Percentiles rank a stretch among this genome's conserved stretches.
Conservation (phyloP, 2,113 vertebrate genomes). For the Penelope pileata region DNA sequence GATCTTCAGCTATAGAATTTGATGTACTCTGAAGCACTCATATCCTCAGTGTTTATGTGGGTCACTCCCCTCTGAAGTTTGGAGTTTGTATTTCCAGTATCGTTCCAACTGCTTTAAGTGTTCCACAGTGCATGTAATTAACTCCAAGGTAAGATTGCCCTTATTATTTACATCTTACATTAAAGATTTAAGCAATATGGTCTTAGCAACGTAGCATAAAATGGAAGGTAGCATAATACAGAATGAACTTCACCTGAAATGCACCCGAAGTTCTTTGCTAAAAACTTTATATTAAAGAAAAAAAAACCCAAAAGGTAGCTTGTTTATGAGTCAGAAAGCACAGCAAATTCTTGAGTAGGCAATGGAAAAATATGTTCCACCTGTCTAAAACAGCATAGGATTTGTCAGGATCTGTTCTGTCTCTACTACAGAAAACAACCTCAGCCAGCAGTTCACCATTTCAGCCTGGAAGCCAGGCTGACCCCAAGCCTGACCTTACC, state of each 20-base stretch:
- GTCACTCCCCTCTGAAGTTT: neutral
- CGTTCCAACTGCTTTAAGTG: neutral
- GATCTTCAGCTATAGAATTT: neutral
- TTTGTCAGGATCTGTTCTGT: conserved; percentile 61
- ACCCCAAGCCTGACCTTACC: conserved; percentile 65
- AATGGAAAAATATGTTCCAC: conserved; percentile 25
- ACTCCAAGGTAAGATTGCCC: neutral
- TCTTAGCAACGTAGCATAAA: neutral
- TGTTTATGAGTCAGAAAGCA: conserved; percentile 22
- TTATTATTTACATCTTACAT: neutral
- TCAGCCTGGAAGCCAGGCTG: conserved; percentile 57
- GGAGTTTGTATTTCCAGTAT: neutral
- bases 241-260: conserved; percentile 4
- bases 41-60: neutral
- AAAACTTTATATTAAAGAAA: neutral
- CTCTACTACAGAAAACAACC: conserved; percentile 41
- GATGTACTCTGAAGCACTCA: neutral
- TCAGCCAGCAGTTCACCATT: conserved; percentile 67
- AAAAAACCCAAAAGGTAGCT: neutral
- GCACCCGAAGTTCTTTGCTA: neutral
- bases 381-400: conserved; percentile 41
- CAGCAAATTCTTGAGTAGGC: conserved; percentile 28
- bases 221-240: neutral
- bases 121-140: neutral
- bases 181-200: neutral